Base-by-base conservation (phyloP, 2,888 invertebrate genomes). In the Nematopogon swammerdamellus region DNA sequence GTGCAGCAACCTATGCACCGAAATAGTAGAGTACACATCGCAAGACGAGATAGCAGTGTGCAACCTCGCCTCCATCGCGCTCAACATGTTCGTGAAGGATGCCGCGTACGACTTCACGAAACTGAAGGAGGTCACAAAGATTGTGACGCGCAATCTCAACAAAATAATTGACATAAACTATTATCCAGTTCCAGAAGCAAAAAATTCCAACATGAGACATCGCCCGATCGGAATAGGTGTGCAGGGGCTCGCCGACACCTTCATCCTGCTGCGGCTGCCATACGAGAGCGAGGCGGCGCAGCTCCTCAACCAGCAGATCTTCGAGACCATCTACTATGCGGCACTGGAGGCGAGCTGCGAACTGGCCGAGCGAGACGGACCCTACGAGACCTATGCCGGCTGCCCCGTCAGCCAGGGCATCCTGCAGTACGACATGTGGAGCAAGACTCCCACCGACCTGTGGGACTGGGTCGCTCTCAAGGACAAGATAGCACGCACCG, bases 381-480 rank as follows among this genome's bases (percentile, higher is more conserved):
- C 89, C 0, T 99, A 99, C 67, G 90, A 94, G 62, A 93, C 96
- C 0, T 99, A 97, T 61, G 72, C 84, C 58, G 98, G 97, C 5
- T 87, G 87, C 55, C 99, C 99, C 6, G 92, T 93, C 18, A 97
- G 96, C 69, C 89, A 95, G 80, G 98, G 97, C 48, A 90, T 96
- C 58, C 79, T 99, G 46, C 99, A 99, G 67, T 95, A 92, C 65
- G 98, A 99, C 59, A 96, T 99, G 97, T 99, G 98, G 98, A 74
- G 87, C 59, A 94, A 93, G 53, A 88, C 82, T 5, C 94, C 96
- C 0, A 88, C 93, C 1, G 81, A 89, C 57, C 80, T 94, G 4
- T 96, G 95, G 91, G 84, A 99, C 67, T 99, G 99, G 99, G 63
- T 75, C 1, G 74, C 64, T 6, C 77, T 99, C 17, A 95, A 95